phyloP scores from a whole-genome alignment of 2,113 vertebrate genomes.

The Atractosteus spatula region DNA sequence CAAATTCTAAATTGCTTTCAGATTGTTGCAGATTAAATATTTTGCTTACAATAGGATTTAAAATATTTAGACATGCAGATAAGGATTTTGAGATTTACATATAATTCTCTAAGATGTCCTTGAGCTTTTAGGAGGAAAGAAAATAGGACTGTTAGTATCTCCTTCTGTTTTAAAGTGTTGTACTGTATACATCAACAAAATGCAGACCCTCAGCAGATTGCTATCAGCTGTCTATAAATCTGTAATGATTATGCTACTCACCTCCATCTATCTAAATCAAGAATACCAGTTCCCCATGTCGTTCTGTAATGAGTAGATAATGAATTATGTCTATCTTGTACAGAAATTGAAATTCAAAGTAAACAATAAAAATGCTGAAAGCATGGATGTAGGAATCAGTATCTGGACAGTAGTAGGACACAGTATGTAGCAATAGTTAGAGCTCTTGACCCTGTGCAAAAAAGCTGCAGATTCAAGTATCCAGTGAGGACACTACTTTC shows the following conservation, averaged over 20 bases:
- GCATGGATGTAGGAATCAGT: no score
- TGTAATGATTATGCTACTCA: not conserved
- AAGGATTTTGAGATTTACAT: not conserved
- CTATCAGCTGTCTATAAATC: not conserved
- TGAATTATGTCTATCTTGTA: not conserved
- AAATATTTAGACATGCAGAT: not conserved
- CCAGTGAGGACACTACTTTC: no score
- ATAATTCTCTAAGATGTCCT: not conserved
- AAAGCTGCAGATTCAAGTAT: no score
- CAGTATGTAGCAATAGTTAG: no score
- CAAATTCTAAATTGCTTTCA: no score
- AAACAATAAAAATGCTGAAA: not conserved
- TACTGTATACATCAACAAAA: slow-evolving; percentile 10
- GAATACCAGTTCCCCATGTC: not conserved
- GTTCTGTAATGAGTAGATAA: not conserved
- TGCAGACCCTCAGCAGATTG: not conserved
- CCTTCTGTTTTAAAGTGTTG: not conserved
- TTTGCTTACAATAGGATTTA: not conserved
- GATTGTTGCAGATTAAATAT: not conserved
- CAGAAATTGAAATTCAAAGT: not conserved
- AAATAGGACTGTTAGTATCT: not conserved
- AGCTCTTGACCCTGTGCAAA: no score
- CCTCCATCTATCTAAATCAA: not conserved
- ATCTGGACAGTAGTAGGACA: no score
- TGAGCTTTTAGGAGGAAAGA: not conserved